Evolutionary conservation across 35 echinoderm and acorn worm species (phyloP).

Genomic region (Hemicentrotus pulcherrimus): DNA sequence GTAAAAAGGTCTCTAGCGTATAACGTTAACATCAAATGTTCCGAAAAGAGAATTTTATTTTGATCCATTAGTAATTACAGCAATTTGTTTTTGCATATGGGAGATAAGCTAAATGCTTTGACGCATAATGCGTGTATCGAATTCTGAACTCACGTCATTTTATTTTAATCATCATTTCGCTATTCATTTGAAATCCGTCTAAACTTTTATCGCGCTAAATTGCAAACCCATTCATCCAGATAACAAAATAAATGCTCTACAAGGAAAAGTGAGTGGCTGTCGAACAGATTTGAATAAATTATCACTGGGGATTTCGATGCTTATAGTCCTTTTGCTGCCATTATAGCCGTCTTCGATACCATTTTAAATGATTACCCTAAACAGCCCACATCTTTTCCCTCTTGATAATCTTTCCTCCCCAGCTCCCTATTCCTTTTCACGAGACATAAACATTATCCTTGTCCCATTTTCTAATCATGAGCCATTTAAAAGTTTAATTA

Average conservation of each 20-base stretch:
- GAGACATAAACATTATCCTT: background rate
- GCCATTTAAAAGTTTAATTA: background rate
- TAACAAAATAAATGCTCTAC: background rate
- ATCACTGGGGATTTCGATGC: background rate
- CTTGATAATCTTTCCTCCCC: background rate
- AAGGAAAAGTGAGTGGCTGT: background rate
- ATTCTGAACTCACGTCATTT: background rate
- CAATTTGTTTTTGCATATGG: background rate
- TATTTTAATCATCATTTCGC: background rate
- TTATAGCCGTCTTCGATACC: background rate
- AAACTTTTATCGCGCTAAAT: background rate
- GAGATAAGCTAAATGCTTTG: background rate
- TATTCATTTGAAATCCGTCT: background rate
- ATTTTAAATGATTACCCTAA: background rate
- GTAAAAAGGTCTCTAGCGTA: background rate
- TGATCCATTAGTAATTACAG: too few relatives aligned
- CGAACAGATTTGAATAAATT: background rate
- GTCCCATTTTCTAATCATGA: slow-evolving; percentile 5
- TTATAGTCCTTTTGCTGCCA: background rate
- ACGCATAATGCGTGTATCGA: background rate
- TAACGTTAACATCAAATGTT: background rate
- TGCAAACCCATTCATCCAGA: background rate
- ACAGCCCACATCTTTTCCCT: background rate
- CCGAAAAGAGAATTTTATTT: background rate
- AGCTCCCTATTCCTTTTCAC: background rate